These are phyloP conservation scores for Hypothenemus hampei DNA, from an alignment of 1,140 invertebrate species.

Conservation along the genomic window DNA sequence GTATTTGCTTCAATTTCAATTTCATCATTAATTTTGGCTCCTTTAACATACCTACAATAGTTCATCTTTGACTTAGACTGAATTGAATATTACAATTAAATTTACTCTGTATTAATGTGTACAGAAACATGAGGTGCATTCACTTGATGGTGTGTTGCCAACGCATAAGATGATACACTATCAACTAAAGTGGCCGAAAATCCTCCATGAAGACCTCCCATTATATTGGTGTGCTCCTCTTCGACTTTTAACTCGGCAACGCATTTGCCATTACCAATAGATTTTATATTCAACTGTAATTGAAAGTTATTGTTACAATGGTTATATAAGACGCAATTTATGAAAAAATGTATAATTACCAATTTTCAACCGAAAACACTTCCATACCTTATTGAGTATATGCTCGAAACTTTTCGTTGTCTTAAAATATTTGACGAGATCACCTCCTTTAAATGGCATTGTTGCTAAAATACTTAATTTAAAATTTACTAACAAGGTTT, in stretches of 20 bases:
- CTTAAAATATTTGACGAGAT: not conserved
- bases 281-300: conserved; percentile 10
- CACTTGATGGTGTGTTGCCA: conserved; percentile 60
- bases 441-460: no score
- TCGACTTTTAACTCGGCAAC: conserved; percentile 71
- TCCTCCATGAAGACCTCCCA: conserved; percentile 78
- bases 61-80: not conserved
- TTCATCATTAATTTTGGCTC: conserved; percentile 69
- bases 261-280: conserved; percentile 58
- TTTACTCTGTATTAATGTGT: conserved; percentile 58
- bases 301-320: not conserved
- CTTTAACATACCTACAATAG: conserved; percentile 61
- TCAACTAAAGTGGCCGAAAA: conserved; percentile 80
- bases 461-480: no score
- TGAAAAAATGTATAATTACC: no score
- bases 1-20: conserved; percentile 76
- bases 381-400: no score
- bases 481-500: no score
- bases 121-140: conserved; percentile 65
- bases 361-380: no score
- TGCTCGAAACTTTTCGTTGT: not conserved
- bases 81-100: not conserved
- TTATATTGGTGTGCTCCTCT: conserved; percentile 70
- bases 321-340: no score
- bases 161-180: conserved; percentile 72